These are phyloP conservation scores for Esox masquinongy DNA, from an alignment of 2,797 vertebrate species.

Conservation along the genomic window DNA sequence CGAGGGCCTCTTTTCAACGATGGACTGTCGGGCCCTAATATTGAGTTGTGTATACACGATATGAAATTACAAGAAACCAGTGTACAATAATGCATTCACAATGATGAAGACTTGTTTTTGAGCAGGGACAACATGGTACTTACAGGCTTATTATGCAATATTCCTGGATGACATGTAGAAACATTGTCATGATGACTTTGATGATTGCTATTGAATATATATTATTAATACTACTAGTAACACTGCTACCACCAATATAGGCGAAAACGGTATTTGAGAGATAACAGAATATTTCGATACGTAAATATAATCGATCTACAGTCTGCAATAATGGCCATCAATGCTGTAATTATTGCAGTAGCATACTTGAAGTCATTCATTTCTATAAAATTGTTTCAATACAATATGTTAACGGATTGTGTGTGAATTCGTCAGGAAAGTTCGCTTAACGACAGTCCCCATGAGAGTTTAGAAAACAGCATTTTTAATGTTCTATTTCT, in stretches of 20 bases:
- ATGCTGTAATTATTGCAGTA: background rate
- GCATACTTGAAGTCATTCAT: background rate
- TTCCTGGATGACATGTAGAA: no score
- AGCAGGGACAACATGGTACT: background rate
- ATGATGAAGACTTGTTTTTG: background rate
- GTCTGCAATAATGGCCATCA: background rate
- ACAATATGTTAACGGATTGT: background rate
- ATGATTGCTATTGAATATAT: background rate
- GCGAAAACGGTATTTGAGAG: background rate
- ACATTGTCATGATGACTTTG: background rate
- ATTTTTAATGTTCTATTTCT: background rate
- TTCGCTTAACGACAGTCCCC: background rate
- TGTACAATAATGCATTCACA: background rate
- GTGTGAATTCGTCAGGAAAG: background rate
- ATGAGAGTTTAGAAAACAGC: background rate
- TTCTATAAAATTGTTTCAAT: background rate
- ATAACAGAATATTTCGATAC: background rate
- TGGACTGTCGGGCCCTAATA: background rate
- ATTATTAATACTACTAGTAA: background rate
- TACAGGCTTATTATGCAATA: background rate
- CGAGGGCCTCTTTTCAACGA: background rate
- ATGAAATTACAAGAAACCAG: background rate
- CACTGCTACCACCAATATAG: slow-evolving; percentile 13
- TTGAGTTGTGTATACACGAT: background rate
- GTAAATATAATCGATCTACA: background rate